Base-by-base conservation (phyloP, 35 echinoderm and acorn worm species). In the Eucidaris tribuloides region DNA sequence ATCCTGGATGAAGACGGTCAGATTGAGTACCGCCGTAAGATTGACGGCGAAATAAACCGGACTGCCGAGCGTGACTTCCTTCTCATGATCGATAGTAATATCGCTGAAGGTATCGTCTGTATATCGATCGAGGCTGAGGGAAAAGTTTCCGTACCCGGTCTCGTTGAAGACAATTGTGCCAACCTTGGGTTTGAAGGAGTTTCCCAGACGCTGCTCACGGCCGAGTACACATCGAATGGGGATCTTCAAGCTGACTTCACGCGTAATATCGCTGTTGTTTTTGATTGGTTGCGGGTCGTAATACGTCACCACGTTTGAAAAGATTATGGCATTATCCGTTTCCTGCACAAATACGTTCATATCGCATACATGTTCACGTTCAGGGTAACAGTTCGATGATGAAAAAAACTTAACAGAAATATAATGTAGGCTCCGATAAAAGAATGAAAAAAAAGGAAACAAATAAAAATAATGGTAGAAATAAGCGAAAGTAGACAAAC, bases 251-350 rank as follows among this genome's bases (percentile, higher is more conserved):
- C 24, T 44, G 40, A 42, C 24, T 40, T 74, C 68, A 41, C 68
- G 68, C 13, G 68, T 74, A 7, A 74, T 74, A 35, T 43, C 41
- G 15, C 35, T 74, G 68, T 40, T 40, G 1, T 17, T 14, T n/a
- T n/a, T n/a, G 34, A 74, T 74, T 14, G 68, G 68, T 44, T 18
- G 68, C 24, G 68, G 68, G 24, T 33, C 25, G 68, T 74, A 5
- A 22, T 74, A 74, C n/a, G 68, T 74, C 40, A 74, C 68, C 68
- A 74, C 40, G n/a, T 74, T 74, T 42, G 68, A 74, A 44, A 35
- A 74, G 68, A 74, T 44, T 17, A 74, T 44, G n/a, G n/a, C n/a
- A n/a, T n/a, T n/a, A n/a, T n/a, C n/a, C n/a, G n/a, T n/a, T n/a
- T n/a, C n/a, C n/a, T n/a, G n/a, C n/a, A n/a, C n/a, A n/a, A n/a